A percentile compares a stretch with the other conserved stretches of the same genome.
Evolutionary conservation across 2,888 invertebrate genomes (phyloP).

Genomic region (Pyrochroa serraticornis): DNA sequence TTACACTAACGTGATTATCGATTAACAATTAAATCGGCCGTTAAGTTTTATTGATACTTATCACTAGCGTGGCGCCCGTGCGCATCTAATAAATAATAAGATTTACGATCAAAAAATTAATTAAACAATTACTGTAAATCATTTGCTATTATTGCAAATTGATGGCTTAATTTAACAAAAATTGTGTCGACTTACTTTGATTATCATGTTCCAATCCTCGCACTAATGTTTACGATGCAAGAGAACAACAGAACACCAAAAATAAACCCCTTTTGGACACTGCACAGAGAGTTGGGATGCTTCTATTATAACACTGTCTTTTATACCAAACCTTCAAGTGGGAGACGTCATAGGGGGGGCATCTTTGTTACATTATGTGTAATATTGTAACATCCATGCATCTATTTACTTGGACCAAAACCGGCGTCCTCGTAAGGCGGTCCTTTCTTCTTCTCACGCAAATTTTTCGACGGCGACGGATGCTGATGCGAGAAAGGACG

Average conservation of each 20-base stretch:
- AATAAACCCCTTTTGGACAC: slow-evolving; percentile 45
- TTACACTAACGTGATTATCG: no score
- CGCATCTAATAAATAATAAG: no score
- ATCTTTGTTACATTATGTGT: slow-evolving; percentile 48
- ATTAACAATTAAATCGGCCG: no score
- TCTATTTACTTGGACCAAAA: slow-evolving; percentile 2
- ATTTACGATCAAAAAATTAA: no score
- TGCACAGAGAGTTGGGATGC: slow-evolving; percentile 49
- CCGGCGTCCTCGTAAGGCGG: background rate
- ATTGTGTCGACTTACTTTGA: slow-evolving; percentile 33
- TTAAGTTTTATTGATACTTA: no score
- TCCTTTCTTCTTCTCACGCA: no score
- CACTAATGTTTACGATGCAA: slow-evolving; percentile 30
- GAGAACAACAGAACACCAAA: slow-evolving; percentile 35
- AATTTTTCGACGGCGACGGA: no score
- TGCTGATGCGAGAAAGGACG: no score
- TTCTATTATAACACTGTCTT: slow-evolving; percentile 52
- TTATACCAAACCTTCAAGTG: slow-evolving; percentile 51
- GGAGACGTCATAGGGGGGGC: slow-evolving; percentile 50
- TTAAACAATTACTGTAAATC: no score
- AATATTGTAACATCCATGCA: slow-evolving; percentile 49
- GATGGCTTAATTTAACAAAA: background rate
- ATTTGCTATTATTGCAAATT: no score
- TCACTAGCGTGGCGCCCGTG: no score
- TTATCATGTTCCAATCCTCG: slow-evolving; percentile 33